phyloP scores from a whole-genome alignment of 2,888 invertebrate genomes.

The Pristionchus maxplancki region DNA sequence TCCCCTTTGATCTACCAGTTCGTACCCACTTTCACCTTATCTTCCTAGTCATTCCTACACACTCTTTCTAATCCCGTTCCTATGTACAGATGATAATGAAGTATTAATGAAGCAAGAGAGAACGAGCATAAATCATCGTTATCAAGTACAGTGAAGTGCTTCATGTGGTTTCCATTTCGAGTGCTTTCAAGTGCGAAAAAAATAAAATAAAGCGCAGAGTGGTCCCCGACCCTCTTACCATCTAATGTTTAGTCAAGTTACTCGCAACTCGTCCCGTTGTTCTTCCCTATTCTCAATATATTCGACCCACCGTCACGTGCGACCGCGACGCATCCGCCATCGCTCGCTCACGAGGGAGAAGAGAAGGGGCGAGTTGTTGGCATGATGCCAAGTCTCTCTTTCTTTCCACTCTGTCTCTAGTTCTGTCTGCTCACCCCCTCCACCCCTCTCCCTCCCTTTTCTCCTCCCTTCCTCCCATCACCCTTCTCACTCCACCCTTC shows the following conservation, averaged over 20 bases:
- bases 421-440: slow-evolving; percentile 13
- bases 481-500: background rate
- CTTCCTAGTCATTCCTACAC: slow-evolving; percentile 5
- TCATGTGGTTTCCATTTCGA: background rate
- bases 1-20: background rate
- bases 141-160: background rate
- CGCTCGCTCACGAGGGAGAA: background rate
- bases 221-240: background rate
- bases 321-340: background rate
- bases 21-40: background rate
- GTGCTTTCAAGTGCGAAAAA: background rate
- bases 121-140: slow-evolving; percentile 4
- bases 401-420: slow-evolving; percentile 42
- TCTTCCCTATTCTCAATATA: slow-evolving; percentile 1
- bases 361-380: too few relatives aligned
- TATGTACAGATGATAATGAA: slow-evolving; percentile 48
- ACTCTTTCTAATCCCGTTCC: slow-evolving; percentile 31
- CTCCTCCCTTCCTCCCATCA: background rate
- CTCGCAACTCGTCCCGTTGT: slow-evolving; percentile 7
- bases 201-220: background rate
- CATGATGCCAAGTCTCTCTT: slow-evolving; percentile 17
- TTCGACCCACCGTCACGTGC: slow-evolving; percentile 39
- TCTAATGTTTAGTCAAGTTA: slow-evolving; percentile 26
- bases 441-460: background rate
- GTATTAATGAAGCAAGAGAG: background rate